Evolutionary conservation across 1,140 invertebrate genomes (phyloP).

Genomic region (Orussus abietinus): DNA sequence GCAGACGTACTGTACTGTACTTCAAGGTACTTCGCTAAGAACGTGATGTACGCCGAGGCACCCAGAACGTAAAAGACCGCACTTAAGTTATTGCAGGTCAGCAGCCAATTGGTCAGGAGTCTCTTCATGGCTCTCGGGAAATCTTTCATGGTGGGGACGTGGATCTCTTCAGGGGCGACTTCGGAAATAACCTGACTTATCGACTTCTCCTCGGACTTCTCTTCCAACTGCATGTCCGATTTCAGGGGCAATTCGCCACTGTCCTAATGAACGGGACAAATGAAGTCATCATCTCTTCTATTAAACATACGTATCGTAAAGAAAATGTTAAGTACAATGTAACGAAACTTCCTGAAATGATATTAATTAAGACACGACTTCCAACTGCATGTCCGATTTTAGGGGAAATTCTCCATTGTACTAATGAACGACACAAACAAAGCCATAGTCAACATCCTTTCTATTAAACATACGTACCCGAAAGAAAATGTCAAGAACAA

Average conservation of each 20-base stretch:
- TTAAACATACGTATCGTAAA: neutral
- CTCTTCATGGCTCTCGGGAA: conserved; percentile 58
- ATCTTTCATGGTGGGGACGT: conserved; percentile 47
- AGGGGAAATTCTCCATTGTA: too few relatives aligned
- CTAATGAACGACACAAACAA: too few relatives aligned
- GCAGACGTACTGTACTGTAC: conserved; percentile 64
- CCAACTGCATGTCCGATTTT: too few relatives aligned
- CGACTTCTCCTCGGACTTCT: conserved; percentile 23
- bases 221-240: conserved; percentile 26
- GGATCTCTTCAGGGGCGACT: conserved; percentile 14
- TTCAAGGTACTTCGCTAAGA: conserved; percentile 69
- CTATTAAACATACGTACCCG: too few relatives aligned
- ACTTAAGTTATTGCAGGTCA: conserved; percentile 58
- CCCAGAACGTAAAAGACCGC: conserved; percentile 63
- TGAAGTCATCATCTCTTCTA: neutral
- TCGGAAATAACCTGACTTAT: neutral
- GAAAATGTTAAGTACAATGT: too few relatives aligned
- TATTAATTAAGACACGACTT: too few relatives aligned
- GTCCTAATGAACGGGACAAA: conserved; percentile 14
- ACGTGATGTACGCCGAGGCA: conserved; percentile 65
- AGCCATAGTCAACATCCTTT: too few relatives aligned
- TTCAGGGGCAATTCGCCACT: conserved; percentile 36
- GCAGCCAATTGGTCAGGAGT: conserved; percentile 59
- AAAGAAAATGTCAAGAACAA: too few relatives aligned
- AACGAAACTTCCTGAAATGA: too few relatives aligned